Percentiles rank a stretch among this genome's conserved stretches.
Evolutionary conservation across 1,140 invertebrate genomes (phyloP).

Genomic region (Platyscapa corneri): DNA sequence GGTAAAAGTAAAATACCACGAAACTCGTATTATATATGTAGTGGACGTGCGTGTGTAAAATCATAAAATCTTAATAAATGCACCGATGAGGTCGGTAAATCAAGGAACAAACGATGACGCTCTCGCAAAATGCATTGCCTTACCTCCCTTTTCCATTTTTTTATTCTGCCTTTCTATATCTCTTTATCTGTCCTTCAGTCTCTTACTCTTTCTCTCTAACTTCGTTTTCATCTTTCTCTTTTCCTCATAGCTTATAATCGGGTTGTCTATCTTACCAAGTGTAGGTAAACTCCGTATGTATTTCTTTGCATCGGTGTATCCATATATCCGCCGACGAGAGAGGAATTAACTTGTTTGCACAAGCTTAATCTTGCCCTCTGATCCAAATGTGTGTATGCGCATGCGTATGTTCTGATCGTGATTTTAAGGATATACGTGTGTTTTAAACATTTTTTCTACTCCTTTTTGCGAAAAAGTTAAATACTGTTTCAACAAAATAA

Average conservation of each 20-base stretch:
- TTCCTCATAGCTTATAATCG: conserved; percentile 28
- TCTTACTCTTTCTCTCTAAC: conserved; percentile 27
- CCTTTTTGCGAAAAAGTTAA: background rate
- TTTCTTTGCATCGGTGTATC: background rate
- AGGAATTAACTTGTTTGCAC: conserved; percentile 43
- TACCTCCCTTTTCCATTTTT: background rate
- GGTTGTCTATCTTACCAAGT: conserved; percentile 29
- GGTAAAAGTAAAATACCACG: background rate
- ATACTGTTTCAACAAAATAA: background rate
- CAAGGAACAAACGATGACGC: conserved; percentile 29
- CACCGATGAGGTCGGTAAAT: conserved; percentile 37
- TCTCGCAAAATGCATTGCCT: conserved; percentile 16
- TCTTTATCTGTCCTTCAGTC: background rate
- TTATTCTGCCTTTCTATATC: background rate
- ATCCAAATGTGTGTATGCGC: background rate
- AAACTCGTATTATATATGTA: background rate
- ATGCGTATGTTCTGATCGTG: background rate
- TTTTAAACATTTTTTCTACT: background rate
- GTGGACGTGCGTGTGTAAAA: background rate
- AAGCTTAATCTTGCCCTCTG: conserved; percentile 22
- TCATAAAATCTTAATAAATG: conserved; percentile 43
- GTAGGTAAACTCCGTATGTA: background rate
- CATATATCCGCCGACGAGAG: background rate
- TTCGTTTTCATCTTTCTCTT: conserved; percentile 33
- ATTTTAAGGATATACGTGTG: background rate